These are phyloP conservation scores for Heliconius ismenius DNA, from an alignment of 2,888 invertebrate genomes.

Conservation along the genomic window DNA sequence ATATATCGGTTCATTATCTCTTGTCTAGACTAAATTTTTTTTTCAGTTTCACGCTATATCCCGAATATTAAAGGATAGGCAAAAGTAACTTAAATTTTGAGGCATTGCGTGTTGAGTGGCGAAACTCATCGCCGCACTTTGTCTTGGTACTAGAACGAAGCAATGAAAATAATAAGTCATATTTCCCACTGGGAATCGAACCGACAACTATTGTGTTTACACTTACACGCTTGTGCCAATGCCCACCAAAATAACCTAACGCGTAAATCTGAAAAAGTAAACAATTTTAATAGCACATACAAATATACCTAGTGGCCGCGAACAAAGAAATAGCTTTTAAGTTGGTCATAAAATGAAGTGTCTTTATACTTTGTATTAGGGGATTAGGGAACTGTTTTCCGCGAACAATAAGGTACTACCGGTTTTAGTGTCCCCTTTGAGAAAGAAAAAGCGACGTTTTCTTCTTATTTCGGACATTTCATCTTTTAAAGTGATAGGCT, in stretches of 20 bases:
- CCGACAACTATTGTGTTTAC: too few relatives aligned
- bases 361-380: conserved; percentile 42
- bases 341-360: conserved; percentile 42
- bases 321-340: conserved; percentile 41
- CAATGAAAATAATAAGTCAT: too few relatives aligned
- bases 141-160: too few relatives aligned
- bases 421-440: conserved; percentile 24
- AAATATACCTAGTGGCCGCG: conserved; percentile 34
- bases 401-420: conserved; percentile 35
- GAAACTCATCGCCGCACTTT: too few relatives aligned
- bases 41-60: too few relatives aligned
- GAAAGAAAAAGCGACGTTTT: conserved; percentile 5
- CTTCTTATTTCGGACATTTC: conserved; percentile 6
- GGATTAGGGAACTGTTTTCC: conserved; percentile 38
- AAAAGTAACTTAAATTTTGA: too few relatives aligned
- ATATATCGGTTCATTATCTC: conserved; percentile 54
- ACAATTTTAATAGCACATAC: conserved; percentile 44
- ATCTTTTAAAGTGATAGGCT: conserved; percentile 1
- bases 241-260: conserved; percentile 42
- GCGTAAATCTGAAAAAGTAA: conserved; percentile 54
- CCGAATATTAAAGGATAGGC: too few relatives aligned
- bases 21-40: conserved; percentile 41
- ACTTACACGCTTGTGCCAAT: too few relatives aligned
- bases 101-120: too few relatives aligned
- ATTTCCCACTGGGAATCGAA: too few relatives aligned